Percentiles rank a stretch among this genome's conserved stretches.
Conservation (phyloP, 2,888 invertebrate species). For the Tetropium fuscum region DNA sequence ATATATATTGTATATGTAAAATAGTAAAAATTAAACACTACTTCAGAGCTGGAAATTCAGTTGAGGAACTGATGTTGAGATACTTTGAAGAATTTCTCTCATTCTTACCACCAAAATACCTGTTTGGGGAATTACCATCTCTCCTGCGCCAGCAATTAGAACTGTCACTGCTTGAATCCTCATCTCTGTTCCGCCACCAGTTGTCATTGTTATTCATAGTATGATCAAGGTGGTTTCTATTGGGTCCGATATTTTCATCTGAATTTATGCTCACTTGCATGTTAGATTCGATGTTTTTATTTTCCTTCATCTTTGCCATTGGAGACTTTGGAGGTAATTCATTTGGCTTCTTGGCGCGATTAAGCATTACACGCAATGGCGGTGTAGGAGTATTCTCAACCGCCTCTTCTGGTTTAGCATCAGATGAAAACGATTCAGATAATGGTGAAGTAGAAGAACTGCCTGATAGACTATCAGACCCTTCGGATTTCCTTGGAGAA, state of each 20-base stretch:
- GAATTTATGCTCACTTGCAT: too few relatives aligned
- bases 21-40: too few relatives aligned
- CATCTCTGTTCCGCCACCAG: neutral
- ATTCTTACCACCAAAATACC: neutral
- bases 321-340: too few relatives aligned
- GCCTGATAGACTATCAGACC: too few relatives aligned
- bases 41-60: neutral
- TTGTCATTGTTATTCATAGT: too few relatives aligned
- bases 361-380: slow-evolving; percentile 12
- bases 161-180: neutral
- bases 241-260: too few relatives aligned
- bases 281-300: neutral
- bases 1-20: too few relatives aligned
- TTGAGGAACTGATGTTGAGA: neutral
- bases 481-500: neutral
- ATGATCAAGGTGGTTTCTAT: neutral
- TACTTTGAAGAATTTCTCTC: too few relatives aligned
- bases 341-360: neutral
- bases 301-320: neutral
- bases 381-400: neutral
- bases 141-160: neutral
- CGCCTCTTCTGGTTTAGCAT: neutral
- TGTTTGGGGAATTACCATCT: neutral
- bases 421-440: neutral
- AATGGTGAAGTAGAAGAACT: too few relatives aligned